Evolutionary conservation across 2,888 invertebrate genomes (phyloP).

Genomic region (Acrobasis repandana): DNA sequence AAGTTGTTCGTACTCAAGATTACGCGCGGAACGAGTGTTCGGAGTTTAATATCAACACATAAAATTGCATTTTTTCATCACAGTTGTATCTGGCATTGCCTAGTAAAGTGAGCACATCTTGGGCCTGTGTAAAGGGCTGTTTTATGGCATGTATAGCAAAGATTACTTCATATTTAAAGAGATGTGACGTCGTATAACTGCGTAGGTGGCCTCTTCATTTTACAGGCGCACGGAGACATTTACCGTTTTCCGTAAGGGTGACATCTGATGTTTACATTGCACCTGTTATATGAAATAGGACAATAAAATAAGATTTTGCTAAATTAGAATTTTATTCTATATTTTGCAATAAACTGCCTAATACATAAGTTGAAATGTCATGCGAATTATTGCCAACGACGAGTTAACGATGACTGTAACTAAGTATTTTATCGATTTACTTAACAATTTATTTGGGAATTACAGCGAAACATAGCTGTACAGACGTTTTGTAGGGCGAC

Average conservation of each 20-base stretch:
- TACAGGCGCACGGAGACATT: slow-evolving; percentile 17
- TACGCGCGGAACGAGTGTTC: slow-evolving; percentile 11
- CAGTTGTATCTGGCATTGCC: slow-evolving; percentile 19
- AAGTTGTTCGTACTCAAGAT: slow-evolving; percentile 6
- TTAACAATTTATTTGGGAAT: too few species aligned
- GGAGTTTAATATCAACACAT: slow-evolving; percentile 20
- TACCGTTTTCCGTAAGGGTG: slow-evolving; percentile 13
- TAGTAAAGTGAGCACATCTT: slow-evolving; percentile 20
- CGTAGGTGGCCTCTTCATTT: slow-evolving; percentile 19
- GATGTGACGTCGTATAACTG: slow-evolving; percentile 19
- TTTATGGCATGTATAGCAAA: slow-evolving; percentile 23
- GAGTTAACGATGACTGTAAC: too few species aligned
- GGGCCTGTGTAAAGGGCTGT: slow-evolving; percentile 20
- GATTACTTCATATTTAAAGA: slow-evolving; percentile 25
- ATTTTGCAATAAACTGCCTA: too few species aligned
- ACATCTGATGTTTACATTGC: slow-evolving; percentile 2
- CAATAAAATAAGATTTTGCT: background rate
- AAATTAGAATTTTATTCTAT: too few species aligned
- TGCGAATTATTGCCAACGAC: too few species aligned
- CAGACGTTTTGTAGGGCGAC: too few species aligned
- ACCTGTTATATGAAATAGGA: background rate
- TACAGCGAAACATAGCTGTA: too few species aligned
- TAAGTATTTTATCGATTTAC: too few species aligned
- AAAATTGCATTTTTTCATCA: slow-evolving; percentile 22
- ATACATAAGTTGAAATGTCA: too few species aligned